Base-by-base conservation (phyloP, 2,113 vertebrate species). In the Nesoenas mayeri region DNA sequence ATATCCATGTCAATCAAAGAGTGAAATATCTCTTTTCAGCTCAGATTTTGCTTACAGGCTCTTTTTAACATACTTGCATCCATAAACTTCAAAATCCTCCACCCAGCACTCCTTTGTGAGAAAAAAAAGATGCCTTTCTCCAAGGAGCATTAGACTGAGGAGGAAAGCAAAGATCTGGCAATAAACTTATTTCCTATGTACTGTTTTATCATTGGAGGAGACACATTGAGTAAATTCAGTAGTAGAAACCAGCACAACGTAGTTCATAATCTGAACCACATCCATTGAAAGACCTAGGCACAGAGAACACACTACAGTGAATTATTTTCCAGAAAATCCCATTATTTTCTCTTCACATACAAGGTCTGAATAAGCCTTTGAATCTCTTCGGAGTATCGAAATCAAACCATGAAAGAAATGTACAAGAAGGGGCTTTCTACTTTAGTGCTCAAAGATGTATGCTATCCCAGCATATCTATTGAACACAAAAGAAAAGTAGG, bases 401-500 rank as follows among this genome's bases (percentile, higher is more conserved):
- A 87, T 20, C 16, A 89, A 70, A 71, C 4, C 12, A 69, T 13
- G 13, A 67, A 67, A 67, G 20, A 82, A 78, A 80, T 11, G 16
- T 25, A 54, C 8, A 88, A 88, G 8, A 64, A 56, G 12, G 34
- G 67, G 19, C 5, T 62, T 80, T 73, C 32, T 40, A 61, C 38
- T 82, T 73, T 2, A 57, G 3, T 85, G 66, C 21, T 69, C 47
- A 72, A 54, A 85, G 54, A n/a, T 42, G 15, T 21, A 57, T 3
- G 5, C 42, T 18, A 79, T 57, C 26, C 65, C 6, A 75, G 38
- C 17, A 47, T 6, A 54, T 20, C 28, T 73, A 82, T 61, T 5
- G 10, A 83, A 72, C 0, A 1, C 8, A 4, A 60, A 75, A 61
- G 2, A 54, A 16, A 38, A 4, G 2, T 13, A 70, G 18, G 4